Conservation (phyloP, 2,113 vertebrate genomes). For the Saimiri boliviensis region DNA sequence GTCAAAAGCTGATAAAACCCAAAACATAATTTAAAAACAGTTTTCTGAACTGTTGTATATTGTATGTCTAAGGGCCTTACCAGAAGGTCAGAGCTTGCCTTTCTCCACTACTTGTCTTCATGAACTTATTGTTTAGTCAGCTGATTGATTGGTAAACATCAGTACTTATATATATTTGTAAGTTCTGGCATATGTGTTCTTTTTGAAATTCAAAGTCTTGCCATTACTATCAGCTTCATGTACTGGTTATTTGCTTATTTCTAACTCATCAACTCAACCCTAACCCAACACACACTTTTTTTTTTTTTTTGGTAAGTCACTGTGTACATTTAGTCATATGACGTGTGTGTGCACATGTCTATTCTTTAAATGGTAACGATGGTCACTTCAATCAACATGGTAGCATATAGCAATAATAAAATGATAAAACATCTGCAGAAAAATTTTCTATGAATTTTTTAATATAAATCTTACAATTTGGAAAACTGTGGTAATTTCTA, state of each 20-base stretch:
- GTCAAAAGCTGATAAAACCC: neutral
- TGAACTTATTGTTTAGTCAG: neutral
- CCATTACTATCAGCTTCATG: neutral
- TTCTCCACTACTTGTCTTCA: neutral
- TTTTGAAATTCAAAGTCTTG: constrained; percentile 11
- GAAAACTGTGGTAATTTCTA: neutral
- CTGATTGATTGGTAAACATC: neutral
- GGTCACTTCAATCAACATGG: neutral
- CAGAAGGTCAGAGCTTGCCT: neutral
- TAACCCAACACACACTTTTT: neutral
- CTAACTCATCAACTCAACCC: neutral
- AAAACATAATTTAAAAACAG: neutral
- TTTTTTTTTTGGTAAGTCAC: neutral
- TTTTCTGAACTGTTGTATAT: neutral
- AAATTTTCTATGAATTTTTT: neutral
- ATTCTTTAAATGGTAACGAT: neutral
- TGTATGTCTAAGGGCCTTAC: neutral
- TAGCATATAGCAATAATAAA: neutral
- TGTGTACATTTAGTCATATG: neutral
- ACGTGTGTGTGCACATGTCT: neutral
- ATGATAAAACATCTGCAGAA: neutral
- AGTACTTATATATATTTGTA: neutral
- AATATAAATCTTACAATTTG: no score
- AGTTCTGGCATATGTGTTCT: neutral
- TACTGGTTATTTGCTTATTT: neutral